These are phyloP conservation scores for Palloptera scutellata DNA, from an alignment of 2,888 invertebrate genomes.

Conservation along the genomic window DNA sequence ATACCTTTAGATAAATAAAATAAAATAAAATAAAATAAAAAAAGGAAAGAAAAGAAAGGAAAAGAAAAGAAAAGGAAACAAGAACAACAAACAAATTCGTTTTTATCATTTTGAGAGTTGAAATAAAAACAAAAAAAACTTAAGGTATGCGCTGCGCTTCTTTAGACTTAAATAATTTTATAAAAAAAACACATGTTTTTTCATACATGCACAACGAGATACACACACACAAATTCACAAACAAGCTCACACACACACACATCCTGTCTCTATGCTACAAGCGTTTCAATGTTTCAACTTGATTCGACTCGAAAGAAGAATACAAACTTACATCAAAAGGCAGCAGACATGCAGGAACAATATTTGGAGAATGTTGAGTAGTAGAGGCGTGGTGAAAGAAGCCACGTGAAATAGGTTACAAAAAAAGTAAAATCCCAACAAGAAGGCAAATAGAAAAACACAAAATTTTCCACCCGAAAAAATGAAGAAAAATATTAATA, in stretches of 20 bases:
- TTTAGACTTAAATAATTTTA: neutral
- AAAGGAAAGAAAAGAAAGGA: too few species aligned
- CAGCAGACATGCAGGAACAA: neutral
- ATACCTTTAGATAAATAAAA: neutral
- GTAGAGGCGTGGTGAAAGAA: neutral
- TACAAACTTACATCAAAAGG: slow-evolving; percentile 8
- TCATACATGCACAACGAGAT: neutral
- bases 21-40: too few species aligned
- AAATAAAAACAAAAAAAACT: too few species aligned
- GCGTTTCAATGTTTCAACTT: neutral
- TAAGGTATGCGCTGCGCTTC: too few species aligned
- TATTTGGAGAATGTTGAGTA: neutral
- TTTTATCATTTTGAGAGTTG: too few species aligned
- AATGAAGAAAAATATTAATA: slow-evolving; percentile 55
- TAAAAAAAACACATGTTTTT: slow-evolving; percentile 9
- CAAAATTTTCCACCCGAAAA: slow-evolving; percentile 36
- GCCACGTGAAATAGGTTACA: neutral
- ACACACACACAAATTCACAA: slow-evolving; percentile 2
- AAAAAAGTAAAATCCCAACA: too few species aligned
- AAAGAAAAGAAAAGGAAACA: too few species aligned
- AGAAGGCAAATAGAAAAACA: slow-evolving; percentile 19
- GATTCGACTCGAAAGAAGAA: too few species aligned
- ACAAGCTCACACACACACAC: neutral
- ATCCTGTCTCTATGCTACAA: slow-evolving; percentile 7
- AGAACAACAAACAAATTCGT: too few species aligned